A percentile compares a stretch with the other conserved stretches of the same genome.
Conservation (phyloP, 2,797 vertebrate species). For the Sorex maritimensis region DNA sequence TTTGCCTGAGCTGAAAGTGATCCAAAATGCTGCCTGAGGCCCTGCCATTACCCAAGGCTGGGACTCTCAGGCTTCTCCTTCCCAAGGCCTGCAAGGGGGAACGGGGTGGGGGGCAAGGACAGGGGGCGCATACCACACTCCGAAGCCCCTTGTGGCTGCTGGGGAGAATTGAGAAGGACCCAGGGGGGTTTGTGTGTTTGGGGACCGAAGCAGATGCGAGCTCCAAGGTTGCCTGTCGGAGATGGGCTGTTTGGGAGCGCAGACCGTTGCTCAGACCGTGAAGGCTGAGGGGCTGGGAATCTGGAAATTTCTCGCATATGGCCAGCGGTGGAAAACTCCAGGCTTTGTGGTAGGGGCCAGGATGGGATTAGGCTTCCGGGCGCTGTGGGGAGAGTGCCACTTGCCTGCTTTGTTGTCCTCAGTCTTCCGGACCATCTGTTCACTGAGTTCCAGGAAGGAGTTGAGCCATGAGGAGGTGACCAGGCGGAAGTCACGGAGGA, state of each 20-base stretch:
- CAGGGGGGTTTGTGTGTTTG: not conserved
- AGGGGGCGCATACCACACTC: not conserved
- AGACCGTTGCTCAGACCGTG: not conserved
- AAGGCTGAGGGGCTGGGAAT: not conserved
- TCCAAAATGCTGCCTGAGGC: not conserved
- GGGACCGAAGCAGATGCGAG: not conserved
- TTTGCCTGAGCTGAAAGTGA: not conserved
- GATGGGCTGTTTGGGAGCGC: not conserved
- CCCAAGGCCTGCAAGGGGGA: too few relatives aligned
- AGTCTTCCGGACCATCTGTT: slow-evolving; percentile 54
- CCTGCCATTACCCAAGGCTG: not conserved
- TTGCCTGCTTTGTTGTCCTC: slow-evolving; percentile 41
- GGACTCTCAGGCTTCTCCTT: not conserved
- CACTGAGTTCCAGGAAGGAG: slow-evolving; percentile 92
- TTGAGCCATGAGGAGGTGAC: slow-evolving; percentile 95
- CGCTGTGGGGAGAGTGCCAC: not conserved
- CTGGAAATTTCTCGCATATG: slow-evolving; percentile 30
- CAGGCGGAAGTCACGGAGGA: slow-evolving; percentile 93
- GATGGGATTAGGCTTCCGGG: not conserved
- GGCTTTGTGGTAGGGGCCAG: not conserved
- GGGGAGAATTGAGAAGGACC: slow-evolving; percentile 21
- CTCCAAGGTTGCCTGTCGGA: not conserved
- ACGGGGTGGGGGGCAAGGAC: too few relatives aligned
- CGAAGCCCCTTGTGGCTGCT: not conserved
- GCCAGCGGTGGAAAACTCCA: not conserved